Conservation (phyloP, 2,113 vertebrate species). For the human (Homo sapiens) region DNA sequence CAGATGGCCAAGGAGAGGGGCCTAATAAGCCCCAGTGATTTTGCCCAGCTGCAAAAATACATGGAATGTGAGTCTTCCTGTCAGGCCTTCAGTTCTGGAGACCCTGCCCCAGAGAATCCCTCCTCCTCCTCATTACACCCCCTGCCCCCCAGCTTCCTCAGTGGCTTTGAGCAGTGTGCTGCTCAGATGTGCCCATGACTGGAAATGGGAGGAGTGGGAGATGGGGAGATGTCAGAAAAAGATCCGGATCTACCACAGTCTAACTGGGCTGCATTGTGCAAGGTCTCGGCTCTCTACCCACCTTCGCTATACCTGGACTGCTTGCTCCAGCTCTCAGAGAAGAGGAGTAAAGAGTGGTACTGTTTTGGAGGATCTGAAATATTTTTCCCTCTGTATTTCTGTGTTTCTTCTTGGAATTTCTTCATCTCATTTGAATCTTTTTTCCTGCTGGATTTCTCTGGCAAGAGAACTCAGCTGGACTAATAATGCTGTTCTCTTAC, state of each 20-base stretch:
- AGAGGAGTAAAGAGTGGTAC: not conserved
- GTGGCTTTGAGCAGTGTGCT: not conserved
- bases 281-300: not conserved
- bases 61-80: slow-evolving; percentile 92
- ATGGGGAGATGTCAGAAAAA: slow-evolving; percentile 86
- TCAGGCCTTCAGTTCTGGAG: not conserved
- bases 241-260: slow-evolving; percentile 88
- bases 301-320: not conserved
- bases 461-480: not conserved
- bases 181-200: not conserved
- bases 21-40: slow-evolving; percentile 90
- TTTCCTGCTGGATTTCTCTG: not conserved
- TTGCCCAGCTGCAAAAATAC: slow-evolving; percentile 95
- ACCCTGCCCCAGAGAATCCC: not conserved
- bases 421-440: not conserved
- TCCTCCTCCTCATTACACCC: not conserved
- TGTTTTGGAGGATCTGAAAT: not conserved
- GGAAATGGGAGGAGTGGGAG: not conserved
- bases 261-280: slow-evolving; percentile 89
- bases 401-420: not conserved
- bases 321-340: not conserved
- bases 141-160: not conserved
- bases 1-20: slow-evolving; percentile 85
- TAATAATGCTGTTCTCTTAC: not conserved
- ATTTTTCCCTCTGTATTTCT: slow-evolving; percentile 3